phyloP scores from a whole-genome alignment of 2,797 vertebrate genomes.

The Borostomias antarcticus region DNA sequence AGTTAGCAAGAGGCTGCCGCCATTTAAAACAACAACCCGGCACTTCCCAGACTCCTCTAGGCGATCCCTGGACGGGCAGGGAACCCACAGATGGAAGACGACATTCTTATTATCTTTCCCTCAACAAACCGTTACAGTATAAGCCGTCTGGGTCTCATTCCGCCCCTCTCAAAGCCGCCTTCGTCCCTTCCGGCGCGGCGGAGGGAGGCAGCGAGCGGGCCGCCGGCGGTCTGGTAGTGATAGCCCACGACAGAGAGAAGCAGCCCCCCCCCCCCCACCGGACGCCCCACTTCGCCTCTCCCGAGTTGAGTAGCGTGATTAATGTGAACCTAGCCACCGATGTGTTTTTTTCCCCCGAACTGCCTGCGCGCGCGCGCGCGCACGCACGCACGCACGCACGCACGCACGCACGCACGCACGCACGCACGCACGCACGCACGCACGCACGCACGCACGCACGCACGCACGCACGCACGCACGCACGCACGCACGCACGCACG shows the following conservation, averaged over 20 bases:
- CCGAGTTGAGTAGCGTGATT: conserved; percentile 75
- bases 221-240: not conserved
- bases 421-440: too few species aligned
- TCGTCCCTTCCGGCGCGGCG: conserved; percentile 31
- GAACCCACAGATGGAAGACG: conserved; percentile 25
- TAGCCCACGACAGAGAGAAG: conserved; percentile 12
- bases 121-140: conserved; percentile 20
- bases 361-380: conserved; percentile 72
- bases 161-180: conserved; percentile 32
- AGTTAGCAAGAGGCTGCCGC: conserved; percentile 13
- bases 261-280: conserved; percentile 36
- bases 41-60: not conserved
- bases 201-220: conserved; percentile 52
- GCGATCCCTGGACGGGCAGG: conserved; percentile 17
- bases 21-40: conserved; percentile 14
- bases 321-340: conserved; percentile 76
- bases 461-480: too few species aligned
- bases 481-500: too few species aligned
- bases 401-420: too few species aligned
- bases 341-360: conserved; percentile 81
- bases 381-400: conserved; percentile 60
- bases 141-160: conserved; percentile 19
- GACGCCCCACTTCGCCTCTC: conserved; percentile 72
- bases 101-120: conserved; percentile 36
- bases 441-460: too few species aligned